Evolutionary conservation across 1,140 invertebrate genomes (phyloP).

Genomic region (Drosophila novamexicana): DNA sequence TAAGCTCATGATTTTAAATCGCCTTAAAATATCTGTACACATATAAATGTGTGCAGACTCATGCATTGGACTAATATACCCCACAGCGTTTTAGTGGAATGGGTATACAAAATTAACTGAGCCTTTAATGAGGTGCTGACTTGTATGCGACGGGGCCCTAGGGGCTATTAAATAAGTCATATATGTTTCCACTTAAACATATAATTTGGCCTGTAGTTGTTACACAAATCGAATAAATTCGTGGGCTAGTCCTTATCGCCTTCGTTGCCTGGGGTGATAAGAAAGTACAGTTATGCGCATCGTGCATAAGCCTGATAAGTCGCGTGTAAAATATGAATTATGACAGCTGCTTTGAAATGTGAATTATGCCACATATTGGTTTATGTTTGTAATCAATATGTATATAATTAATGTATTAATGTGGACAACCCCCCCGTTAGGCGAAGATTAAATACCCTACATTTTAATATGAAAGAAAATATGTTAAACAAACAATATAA

Average conservation of each 20-base stretch:
- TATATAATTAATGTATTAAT: no score
- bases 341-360: background rate
- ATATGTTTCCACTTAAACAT: constrained; percentile 19
- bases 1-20: constrained; percentile 4
- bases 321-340: constrained; percentile 2
- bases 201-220: constrained; percentile 2
- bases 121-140: constrained; percentile 39
- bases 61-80: background rate
- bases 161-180: constrained; percentile 39
- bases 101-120: constrained; percentile 26
- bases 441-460: background rate
- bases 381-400: background rate
- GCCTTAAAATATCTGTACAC: background rate
- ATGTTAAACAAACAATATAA: no score
- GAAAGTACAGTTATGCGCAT: constrained; percentile 18
- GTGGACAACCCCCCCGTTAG: no score
- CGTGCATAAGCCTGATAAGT: constrained; percentile 4
- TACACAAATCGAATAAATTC: constrained; percentile 16
- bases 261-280: constrained; percentile 15
- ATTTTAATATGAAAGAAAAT: background rate
- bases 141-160: constrained; percentile 14
- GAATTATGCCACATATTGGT: background rate
- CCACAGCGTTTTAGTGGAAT: background rate
- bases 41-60: no score
- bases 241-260: constrained; percentile 21